Base-by-base conservation (phyloP, 2,113 vertebrate genomes). In the Alexandromys fortis region DNA sequence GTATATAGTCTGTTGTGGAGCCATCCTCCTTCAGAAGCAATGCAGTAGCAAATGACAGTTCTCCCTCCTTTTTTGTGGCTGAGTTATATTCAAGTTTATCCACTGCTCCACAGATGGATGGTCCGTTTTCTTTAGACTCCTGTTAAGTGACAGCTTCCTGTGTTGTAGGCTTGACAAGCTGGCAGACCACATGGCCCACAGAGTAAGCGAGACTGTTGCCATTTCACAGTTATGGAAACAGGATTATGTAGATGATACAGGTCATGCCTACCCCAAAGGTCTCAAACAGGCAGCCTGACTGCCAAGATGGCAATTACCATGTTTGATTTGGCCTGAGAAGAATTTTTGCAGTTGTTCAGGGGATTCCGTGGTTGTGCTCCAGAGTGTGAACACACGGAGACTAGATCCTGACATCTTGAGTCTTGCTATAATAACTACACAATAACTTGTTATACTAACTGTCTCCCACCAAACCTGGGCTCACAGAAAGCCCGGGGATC, bases 61-160 rank as follows among this genome's bases (percentile, higher is more conserved):
- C 35, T 38, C 38, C 30, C 12, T 68, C 10, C 35, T 58, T 70
- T 67, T n/a, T 81, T 12, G 24, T 65, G 16, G 47, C 47, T 9
- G 3, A 22, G 17, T 82, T 16, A 55, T 58, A 70, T 68, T 55
- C 77, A 28, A 28, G 24, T 70, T 82, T 45, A 35, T 33, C 33
- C 21, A n/a, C 12, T 26, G 45, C 7, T 33, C 61, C 5, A 22
- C 0, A 11, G 63, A 22, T 1, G 10, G 52, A 2, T 30, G 7
- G 19, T 79, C 83, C 22, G 3, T 58, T 91, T 61, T 77, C 70
- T 83, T 65, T n/a, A 19, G 45, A 68, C 42, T 73, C 72, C 89
- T 49, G 10, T 6, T 30, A 30, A n/a, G 0, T 17, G 42, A 72
- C 12, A 55, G 38, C 70, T 88, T 88, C 76, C 30, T 9, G 10